These are phyloP conservation scores for Bos taurus DNA, from an alignment of 2,113 vertebrate genomes.

Conservation along the genomic window ARS-UCD2.0 NC_037335.1:76689501-76690000, in stretches of 20 bases:
- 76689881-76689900: not conserved
- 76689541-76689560: conserved; percentile 23
- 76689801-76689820: not conserved
- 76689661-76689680: conserved; percentile 31
- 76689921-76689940: not conserved
- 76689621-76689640: not conserved
- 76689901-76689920: not conserved
- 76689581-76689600: conserved; percentile 15
- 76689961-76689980: not conserved
- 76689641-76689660: not conserved
- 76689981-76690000: not conserved
- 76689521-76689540: not conserved
- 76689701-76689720: not conserved
- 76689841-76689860: not conserved
- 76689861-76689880: not conserved
- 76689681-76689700: not conserved
- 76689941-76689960: not conserved
- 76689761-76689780: not conserved
- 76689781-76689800: not conserved
- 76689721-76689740: not conserved
- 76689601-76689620: not conserved
- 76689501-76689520: not conserved
- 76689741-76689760: not conserved
- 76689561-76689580: conserved; percentile 5
- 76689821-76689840: not conserved